Base-by-base conservation (phyloP, 2,113 vertebrate genomes). In the Puffinus mauretanicus region DNA sequence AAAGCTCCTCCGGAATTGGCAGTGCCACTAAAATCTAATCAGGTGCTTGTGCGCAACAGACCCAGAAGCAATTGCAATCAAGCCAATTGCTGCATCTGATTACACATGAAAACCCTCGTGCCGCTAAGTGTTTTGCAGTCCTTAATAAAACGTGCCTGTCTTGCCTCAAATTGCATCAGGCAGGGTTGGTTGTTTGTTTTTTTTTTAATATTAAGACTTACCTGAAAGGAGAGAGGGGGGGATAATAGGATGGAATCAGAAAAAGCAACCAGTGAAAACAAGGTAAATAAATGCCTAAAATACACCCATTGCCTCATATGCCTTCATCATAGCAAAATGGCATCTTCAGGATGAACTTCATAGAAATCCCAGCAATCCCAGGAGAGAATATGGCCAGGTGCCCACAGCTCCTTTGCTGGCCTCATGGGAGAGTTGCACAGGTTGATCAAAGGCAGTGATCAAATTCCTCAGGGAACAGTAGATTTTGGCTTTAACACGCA, bases 51-150 rank as follows among this genome's bases (percentile, higher is more conserved):
- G 94, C 15, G 42, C 75, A 96, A 93, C 84, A 95, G 95, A 95
- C 94, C 95, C 78, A 94, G 77, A 94, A 94, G 94, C 91, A 90
- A 94, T 95, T 91, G 96, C 94, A 97, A 97, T 97, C 97, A 97
- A 97, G 95, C 66, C 94, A 94, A 95, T 97, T 96, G 93, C 95
- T 95, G 86, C 91, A 96, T 94, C 93, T 97, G 97, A 95, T 97
- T 97, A 97, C 89, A 88, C 93, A 85, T 86, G 66, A 96, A 94
- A 97, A 93, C 84, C 73, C 86, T 97, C 6, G 0, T 94, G 82
- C 52, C 0, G 0, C 61, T 69, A 88, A 97, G 93, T 96, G 87
- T 66, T 97, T 95, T 97, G 91, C 78, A 82, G 78, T 70, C 62
- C 75, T 94, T 95, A 96, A 97, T 96, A 97, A 97, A 97, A 95